Base-by-base conservation (phyloP, 2,888 invertebrate species). In the Amphimallon solstitiale region DNA sequence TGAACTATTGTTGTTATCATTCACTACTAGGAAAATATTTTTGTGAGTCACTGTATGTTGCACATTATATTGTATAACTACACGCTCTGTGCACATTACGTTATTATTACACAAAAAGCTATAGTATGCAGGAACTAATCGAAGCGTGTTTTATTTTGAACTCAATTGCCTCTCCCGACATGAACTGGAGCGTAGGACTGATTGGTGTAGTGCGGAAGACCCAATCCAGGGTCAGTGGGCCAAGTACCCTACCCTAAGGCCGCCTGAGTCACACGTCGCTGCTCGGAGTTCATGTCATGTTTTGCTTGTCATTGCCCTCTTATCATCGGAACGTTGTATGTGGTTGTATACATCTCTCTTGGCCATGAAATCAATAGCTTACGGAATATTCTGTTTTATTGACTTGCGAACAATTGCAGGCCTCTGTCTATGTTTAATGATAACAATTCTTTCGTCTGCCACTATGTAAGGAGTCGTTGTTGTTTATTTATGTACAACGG, bases 211-310 rank as follows among this genome's bases (percentile, higher is more conserved):
- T 38, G 21, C 56, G 38, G 56, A 56, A 56, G 56, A 56, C 56
- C n/a, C 56, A 19, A 59, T 52, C 62, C 67, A 64, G 64, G 67
- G 67, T 67, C 64, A 67, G 59, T 67, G 61, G 67, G 67, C 40
- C 67, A 67, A 52, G 60, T 45, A 66, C 66, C 62, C 56, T 52
- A 56, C 66, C 66, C 59, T 66, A 46, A 23, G 66, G 62, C 37
- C 62, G 38, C 46, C 45, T 38, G 48, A 48, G 15, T 45, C 49
- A 37, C 54, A 29, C 29, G 29, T 29, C 29, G 29, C 9, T 29
- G 29, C 29, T 29, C 29, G 2, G 5, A 29, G 29, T 29, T 21
- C 12, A 46, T 21, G 38, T 23, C 23, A 40, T 17, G 43, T 43
- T 17, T 19, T 34, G 9, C 15, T 29, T 63, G 63, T 63, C 63